A percentile compares a stretch with the other conserved stretches of the same genome.
These are phyloP conservation scores for Diachasma alloeum DNA, from an alignment of 1,140 invertebrate species.

Conservation along the genomic window DNA sequence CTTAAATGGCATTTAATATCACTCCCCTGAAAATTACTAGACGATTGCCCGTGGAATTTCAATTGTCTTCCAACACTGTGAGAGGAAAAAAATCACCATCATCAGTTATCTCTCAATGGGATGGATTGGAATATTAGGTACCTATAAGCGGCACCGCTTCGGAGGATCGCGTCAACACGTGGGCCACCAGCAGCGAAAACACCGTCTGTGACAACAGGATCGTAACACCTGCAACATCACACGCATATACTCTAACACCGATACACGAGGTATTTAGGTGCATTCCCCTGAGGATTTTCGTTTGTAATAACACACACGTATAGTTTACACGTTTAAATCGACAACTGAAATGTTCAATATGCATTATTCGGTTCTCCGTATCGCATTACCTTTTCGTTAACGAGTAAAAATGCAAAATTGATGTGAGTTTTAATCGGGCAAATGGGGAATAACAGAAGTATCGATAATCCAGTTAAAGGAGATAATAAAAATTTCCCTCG, in stretches of 20 bases:
- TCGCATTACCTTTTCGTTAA: not conserved
- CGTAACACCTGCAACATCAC: constrained; percentile 92
- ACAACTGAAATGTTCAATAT: not conserved
- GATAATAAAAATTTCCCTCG: too few relatives aligned
- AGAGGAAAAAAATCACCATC: too few relatives aligned
- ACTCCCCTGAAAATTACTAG: too few relatives aligned
- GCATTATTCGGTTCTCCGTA: not conserved
- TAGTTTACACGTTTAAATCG: not conserved
- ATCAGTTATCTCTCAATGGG: not conserved
- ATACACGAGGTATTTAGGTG: not conserved
- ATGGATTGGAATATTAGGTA: constrained; percentile 61
- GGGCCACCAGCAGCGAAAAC: constrained; percentile 96
- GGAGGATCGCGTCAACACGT: constrained; percentile 96
- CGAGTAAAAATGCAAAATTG: not conserved
- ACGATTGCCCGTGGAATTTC: too few relatives aligned
- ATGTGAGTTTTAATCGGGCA: not conserved
- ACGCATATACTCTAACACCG: constrained; percentile 54
- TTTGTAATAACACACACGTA: not conserved
- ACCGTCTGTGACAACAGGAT: constrained; percentile 99
- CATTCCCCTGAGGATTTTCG: not conserved
- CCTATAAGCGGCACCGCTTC: constrained; percentile 98
- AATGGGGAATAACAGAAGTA: not conserved
- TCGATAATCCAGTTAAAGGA: too few relatives aligned
- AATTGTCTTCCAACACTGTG: too few relatives aligned
- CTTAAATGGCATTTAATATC: too few relatives aligned